These are phyloP conservation scores for Oncopeltus fasciatus DNA, from an alignment of 1,140 invertebrate species.

Conservation along the genomic window DNA sequence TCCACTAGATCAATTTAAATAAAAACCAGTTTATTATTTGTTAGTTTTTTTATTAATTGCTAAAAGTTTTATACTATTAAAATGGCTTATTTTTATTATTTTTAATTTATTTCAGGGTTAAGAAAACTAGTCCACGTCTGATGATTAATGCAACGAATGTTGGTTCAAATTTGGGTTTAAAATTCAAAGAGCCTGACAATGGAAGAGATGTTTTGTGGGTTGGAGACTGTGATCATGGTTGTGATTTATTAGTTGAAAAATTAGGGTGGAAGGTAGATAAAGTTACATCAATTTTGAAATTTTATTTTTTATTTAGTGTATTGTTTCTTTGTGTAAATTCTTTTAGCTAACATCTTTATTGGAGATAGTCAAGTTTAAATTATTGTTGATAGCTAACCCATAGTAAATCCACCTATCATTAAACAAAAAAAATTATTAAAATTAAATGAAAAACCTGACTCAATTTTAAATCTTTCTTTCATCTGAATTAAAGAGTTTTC, in stretches of 20 bases:
- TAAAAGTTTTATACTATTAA: background rate
- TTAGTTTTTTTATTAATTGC: background rate
- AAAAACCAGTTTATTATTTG: background rate
- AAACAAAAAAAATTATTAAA: too few relatives aligned
- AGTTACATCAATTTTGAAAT: too few relatives aligned
- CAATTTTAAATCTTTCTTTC: too few relatives aligned
- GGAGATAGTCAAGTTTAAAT: too few relatives aligned
- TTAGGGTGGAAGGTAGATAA: conserved; percentile 62
- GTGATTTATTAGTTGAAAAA: conserved; percentile 56
- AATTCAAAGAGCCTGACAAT: conserved; percentile 47
- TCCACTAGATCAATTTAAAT: background rate
- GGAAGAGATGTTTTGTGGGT: conserved; percentile 71
- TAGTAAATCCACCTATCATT: too few relatives aligned
- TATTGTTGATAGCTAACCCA: too few relatives aligned
- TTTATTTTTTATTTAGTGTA: too few relatives aligned
- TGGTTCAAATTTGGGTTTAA: conserved; percentile 43
- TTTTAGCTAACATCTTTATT: too few relatives aligned
- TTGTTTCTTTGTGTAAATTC: too few relatives aligned
- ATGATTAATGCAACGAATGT: conserved; percentile 57
- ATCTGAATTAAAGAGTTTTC: too few relatives aligned
- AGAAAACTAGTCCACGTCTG: conserved; percentile 53
- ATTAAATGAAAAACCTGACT: too few relatives aligned
- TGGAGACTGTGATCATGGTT: conserved; percentile 79
- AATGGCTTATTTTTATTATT: background rate
- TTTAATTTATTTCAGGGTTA: conserved; percentile 39